Evolutionary conservation across 2,888 invertebrate genomes (phyloP), one percentile per base, ranked within the genome.

Genomic region (Hermaeophaga mercurialis): DNA sequence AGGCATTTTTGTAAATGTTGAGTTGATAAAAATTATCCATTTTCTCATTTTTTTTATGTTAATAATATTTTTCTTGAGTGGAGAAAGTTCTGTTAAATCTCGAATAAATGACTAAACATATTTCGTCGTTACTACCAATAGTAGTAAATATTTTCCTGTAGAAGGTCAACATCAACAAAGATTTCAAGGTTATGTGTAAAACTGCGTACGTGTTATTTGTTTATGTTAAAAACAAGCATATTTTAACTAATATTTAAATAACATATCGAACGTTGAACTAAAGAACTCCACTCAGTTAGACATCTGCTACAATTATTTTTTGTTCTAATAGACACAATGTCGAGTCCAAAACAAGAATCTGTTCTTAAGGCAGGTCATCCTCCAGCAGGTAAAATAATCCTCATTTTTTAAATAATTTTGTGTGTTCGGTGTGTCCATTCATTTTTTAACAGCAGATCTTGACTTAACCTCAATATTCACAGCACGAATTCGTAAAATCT

Each of bases 341-440:
- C 88, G 66, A 76, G 73, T 56, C 73, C 76, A 66, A 84, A 87
- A 70, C 84, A 82, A 68, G 88, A 87, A 64, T 76, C 84, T 54
- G 87, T 89, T 76, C 81, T 91, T 31, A 90, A 92, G 74, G 94
- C 86, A 63, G 94, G 94, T 54, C 94, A 94, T 79, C 91, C 91
- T 65, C 94, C 94, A 70, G 94, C 94, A 82, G 89, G 94, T 94
- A 82, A 82, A 44, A 11, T 39, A 22, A n/a, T n/a, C n/a, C n/a
- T n/a, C 6, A 22, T 22, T 22, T 22, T 22, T 22, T 22, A 22
- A 22, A 22, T 22, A 22, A 22, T n/a, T n/a, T n/a, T n/a, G n/a
- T n/a, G n/a, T n/a, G n/a, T n/a, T n/a, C n/a, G n/a, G n/a, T n/a
- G n/a, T n/a, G n/a, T n/a, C n/a, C n/a, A n/a, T n/a, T n/a, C n/a